These are phyloP conservation scores for Pristionchus entomophagus DNA, from an alignment of 2,888 invertebrate species.

Conservation along the genomic window DNA sequence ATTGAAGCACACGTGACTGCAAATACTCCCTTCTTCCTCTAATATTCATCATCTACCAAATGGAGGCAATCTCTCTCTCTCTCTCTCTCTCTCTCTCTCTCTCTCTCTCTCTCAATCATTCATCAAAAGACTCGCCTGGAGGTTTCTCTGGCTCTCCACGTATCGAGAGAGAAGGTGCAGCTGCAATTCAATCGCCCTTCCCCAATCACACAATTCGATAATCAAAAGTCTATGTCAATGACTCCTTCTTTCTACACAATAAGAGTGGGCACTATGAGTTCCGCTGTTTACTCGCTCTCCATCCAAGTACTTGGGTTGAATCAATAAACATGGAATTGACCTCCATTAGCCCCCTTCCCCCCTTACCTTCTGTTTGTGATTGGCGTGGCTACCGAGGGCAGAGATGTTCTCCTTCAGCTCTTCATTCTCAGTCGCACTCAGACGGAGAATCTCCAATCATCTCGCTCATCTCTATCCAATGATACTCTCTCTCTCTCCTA, in stretches of 20 bases:
- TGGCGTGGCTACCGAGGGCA: not conserved
- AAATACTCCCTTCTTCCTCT: not conserved
- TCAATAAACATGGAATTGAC: too few species aligned
- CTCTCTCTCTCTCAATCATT: too few species aligned
- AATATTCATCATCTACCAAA: not conserved
- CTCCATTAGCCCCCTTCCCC: too few species aligned
- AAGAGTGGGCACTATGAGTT: too few species aligned
- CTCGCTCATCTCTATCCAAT: not conserved
- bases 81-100: too few species aligned
- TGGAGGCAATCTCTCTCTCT: not conserved
- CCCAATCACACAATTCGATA: not conserved
- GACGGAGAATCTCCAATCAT: not conserved
- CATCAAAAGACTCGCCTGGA: not conserved
- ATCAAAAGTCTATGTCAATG: too few species aligned
- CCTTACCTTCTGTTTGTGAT: not conserved
- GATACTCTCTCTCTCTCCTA: not conserved
- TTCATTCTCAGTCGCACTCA: not conserved
- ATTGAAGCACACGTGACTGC: not conserved
- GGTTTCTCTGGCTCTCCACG: not conserved
- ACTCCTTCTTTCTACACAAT: too few species aligned
- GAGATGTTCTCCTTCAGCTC: constrained; percentile 8
- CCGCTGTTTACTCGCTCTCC: too few species aligned
- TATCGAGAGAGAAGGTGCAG: not conserved
- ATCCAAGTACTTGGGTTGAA: too few species aligned
- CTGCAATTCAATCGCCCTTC: not conserved